These are phyloP conservation scores for Labeo rohita DNA, from an alignment of 2,113 vertebrate species.

Conservation along the genomic window DNA sequence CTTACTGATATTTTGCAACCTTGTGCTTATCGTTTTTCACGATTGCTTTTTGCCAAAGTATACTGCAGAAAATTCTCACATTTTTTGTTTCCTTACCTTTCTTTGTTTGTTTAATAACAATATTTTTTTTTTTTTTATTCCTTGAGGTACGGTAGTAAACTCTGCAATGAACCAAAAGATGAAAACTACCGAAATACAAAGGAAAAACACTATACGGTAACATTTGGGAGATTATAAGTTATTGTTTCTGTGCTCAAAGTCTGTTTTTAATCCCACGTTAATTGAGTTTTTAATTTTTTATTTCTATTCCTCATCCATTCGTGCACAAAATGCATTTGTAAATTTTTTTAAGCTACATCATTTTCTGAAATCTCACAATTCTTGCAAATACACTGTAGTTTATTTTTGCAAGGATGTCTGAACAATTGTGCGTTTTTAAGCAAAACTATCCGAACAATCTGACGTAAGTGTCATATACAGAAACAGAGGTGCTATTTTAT, in stretches of 20 bases:
- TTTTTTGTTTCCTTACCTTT: conserved; percentile 23
- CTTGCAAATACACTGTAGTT: conserved; percentile 13
- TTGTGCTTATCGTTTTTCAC: conserved; percentile 26
- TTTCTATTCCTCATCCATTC: not conserved
- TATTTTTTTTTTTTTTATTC: conserved; percentile 57
- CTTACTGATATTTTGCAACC: conserved; percentile 47
- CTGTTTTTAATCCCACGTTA: not conserved
- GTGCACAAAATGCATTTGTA: not conserved
- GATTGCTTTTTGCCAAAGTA: conserved; percentile 62
- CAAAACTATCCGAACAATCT: not conserved
- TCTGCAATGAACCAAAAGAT: conserved; percentile 8
- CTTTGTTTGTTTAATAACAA: conserved; percentile 48
- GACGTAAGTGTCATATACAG: conserved; percentile 3
- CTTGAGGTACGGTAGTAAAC: conserved; percentile 15
- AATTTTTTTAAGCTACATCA: not conserved
- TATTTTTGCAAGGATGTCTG: not conserved
- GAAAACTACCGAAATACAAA: conserved; percentile 12
- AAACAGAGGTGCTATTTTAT: conserved; percentile 25
- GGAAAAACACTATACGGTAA: not conserved
- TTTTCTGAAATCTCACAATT: not conserved
- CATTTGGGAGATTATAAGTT: conserved; percentile 5
- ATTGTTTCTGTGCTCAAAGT: not conserved
- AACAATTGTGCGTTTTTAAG: conserved; percentile 8
- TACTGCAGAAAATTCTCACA: conserved; percentile 52
- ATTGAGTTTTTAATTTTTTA: not conserved